A percentile compares a stretch with the other conserved stretches of the same genome.
Evolutionary conservation across 2,797 vertebrate genomes (phyloP).

Genomic region (Pelobates cultripes): DNA sequence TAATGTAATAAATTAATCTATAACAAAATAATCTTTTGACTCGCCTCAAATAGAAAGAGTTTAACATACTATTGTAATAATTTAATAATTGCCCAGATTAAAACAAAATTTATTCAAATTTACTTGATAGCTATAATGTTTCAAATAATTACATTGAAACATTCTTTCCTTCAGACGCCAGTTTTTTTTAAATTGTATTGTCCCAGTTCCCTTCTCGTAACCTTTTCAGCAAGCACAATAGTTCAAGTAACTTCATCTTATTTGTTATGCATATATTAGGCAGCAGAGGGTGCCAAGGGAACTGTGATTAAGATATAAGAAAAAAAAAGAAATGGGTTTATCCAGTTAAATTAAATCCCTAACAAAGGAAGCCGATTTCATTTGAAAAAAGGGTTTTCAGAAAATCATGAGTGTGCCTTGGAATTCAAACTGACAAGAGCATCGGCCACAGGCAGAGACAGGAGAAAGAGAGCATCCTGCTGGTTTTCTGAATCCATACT

Average conservation of each 20-base stretch:
- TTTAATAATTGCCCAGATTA: no score
- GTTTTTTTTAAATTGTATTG: no score
- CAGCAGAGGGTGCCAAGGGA: not conserved
- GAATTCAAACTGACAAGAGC: slow-evolving; percentile 8
- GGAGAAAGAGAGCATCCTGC: slow-evolving; percentile 8
- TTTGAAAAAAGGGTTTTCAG: not conserved
- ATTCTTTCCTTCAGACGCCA: no score
- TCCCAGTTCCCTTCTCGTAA: no score
- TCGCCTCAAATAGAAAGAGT: no score
- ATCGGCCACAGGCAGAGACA: slow-evolving; percentile 3
- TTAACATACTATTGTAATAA: no score
- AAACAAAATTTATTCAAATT: no score
- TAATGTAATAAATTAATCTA: no score
- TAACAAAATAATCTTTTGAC: no score
- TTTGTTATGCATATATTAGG: not conserved
- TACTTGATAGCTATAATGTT: no score
- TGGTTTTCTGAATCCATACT: slow-evolving; percentile 33
- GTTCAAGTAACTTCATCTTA: not conserved
- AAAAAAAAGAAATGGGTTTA: not conserved
- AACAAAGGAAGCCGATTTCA: not conserved
- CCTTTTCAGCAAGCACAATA: no score
- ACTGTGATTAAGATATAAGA: not conserved
- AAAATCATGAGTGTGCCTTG: not conserved
- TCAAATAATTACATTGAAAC: no score
- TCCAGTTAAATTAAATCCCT: not conserved